Conservation (phyloP, 2,113 vertebrate genomes). For the Embiotoca jacksoni region DNA sequence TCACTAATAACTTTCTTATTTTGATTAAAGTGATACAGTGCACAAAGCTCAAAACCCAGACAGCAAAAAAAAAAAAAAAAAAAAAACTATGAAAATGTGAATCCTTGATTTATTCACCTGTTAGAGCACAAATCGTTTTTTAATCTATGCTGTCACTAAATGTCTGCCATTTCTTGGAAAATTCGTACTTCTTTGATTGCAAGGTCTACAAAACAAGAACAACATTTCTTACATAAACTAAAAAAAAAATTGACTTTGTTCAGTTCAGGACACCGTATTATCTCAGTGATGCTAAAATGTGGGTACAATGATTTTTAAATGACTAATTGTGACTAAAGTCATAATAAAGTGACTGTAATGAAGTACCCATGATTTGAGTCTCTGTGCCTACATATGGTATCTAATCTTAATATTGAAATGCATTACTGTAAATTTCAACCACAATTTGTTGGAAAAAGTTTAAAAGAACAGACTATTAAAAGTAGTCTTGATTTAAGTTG, state of each 20-base stretch:
- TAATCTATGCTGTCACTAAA: background rate
- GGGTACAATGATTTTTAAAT: background rate
- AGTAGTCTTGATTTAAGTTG: background rate
- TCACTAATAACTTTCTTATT: background rate
- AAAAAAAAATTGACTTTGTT: background rate
- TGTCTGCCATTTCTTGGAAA: background rate
- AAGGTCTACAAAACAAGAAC: background rate
- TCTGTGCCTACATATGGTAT: background rate
- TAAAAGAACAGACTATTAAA: conserved; percentile 2
- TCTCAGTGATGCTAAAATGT: conserved; percentile 4
- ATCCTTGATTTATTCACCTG: conserved; percentile 15
- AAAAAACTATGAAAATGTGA: conserved; percentile 29
- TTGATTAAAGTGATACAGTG: background rate
- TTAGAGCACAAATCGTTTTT: background rate
- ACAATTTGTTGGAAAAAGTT: background rate
- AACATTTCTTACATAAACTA: background rate
- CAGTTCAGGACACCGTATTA: background rate
- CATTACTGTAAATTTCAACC: conserved; percentile 1
- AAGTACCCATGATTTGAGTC: conserved; percentile 18
- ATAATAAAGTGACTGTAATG: conserved; percentile 22
- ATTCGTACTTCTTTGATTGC: background rate
- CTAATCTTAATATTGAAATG: background rate
- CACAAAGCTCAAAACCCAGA: conserved; percentile 23
- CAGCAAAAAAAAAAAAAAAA: conserved; percentile 12
- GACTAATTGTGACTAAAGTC: background rate